These are phyloP conservation scores for Pocota personata DNA, from an alignment of 2,888 invertebrate genomes.

Conservation along the genomic window DNA sequence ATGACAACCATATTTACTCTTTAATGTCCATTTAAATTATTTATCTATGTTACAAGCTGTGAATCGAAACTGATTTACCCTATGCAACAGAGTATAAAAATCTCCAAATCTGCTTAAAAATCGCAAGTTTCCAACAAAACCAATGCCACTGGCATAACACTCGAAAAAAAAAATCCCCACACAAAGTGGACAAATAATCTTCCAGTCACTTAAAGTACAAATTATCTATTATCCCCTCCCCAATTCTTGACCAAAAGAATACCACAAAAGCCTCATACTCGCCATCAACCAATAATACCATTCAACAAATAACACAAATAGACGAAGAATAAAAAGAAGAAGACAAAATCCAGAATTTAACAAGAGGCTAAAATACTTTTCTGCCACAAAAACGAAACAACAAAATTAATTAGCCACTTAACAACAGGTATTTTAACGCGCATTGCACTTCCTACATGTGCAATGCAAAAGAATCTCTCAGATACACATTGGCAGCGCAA, in stretches of 20 bases:
- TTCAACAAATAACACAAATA: neutral
- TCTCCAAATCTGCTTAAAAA: neutral
- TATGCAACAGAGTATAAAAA: neutral
- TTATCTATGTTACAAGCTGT: no score
- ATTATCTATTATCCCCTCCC: neutral
- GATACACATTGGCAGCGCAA: neutral
- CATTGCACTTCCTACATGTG: constrained; percentile 62
- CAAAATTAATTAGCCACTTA: constrained; percentile 73
- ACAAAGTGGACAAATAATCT: neutral
- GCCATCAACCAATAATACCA: neutral
- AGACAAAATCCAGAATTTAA: constrained; percentile 10
- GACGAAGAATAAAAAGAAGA: neutral
- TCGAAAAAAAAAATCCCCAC: neutral
- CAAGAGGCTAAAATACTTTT: constrained; percentile 29
- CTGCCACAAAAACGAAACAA: constrained; percentile 36
- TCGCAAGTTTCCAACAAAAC: neutral
- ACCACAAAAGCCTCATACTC: neutral
- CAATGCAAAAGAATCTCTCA: neutral
- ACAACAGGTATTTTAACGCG: constrained; percentile 72
- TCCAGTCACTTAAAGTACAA: neutral
- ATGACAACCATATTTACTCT: no score
- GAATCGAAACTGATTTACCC: no score
- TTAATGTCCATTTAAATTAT: no score
- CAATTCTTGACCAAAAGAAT: neutral
- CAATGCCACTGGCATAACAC: neutral